Evolutionary conservation across 2,797 vertebrate genomes (phyloP), one percentile per base, ranked within the genome.

Genomic region (Psittacula derbiana): DNA sequence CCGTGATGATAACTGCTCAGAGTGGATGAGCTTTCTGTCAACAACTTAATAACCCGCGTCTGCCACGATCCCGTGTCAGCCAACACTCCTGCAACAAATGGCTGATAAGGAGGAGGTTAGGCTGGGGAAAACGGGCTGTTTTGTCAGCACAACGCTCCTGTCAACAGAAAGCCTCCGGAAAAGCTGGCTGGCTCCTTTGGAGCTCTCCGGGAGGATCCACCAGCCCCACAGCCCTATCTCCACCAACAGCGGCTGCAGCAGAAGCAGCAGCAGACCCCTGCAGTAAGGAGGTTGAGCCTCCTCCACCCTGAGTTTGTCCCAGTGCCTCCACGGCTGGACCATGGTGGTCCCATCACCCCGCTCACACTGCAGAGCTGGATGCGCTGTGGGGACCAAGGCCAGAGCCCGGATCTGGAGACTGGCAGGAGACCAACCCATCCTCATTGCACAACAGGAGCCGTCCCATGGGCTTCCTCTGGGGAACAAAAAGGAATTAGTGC

Each of bases 11-110:
- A 95, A 87, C 93, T 88, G 86, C 2, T 84, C 82, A 6, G 31
- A 82, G 95, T 85, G 94, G 95, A 93, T 91, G 94, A 96, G 94
- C 88, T 79, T 71, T 92, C 96, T 96, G 96, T 96, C 96, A 95
- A 90, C 93, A 95, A 10, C 91, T 96, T 94, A 88, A 94, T 93
- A 95, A 97, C 55, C 92, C 74, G 60, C 7, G 50, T 89, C 95
- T 91, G 93, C 92, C 67, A 53, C 33, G 17, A 86, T 33, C 84
- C 89, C 10, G 6, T 7, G 86, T 92, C 95, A 96, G 93, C 96
- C 94, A 93, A 90, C 85, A 60, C 95, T 96, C 65, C 91, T 12
- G 81, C 16, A 64, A 86, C 2, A 20, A 52, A 60, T 49, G 82
- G 95, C 82, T 95, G 95, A 93, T 94, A 96, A 94, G 90, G 80